phyloP scores from a whole-genome alignment of 2,888 invertebrate species.

The Volucella inflata region DNA sequence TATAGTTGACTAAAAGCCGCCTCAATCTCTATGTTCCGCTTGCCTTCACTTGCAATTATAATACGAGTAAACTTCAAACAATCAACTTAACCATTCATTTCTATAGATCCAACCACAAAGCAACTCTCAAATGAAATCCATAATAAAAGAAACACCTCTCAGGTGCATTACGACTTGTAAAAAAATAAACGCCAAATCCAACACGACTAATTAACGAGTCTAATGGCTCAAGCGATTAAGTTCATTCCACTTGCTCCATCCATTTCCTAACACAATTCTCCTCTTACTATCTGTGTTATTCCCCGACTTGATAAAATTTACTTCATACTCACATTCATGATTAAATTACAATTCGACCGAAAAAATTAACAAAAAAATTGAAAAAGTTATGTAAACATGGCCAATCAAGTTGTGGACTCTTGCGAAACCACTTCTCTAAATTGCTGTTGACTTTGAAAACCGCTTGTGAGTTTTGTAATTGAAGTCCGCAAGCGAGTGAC shows the following conservation, averaged over 20 bases:
- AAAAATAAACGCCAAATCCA: slow-evolving; percentile 26
- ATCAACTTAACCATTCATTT: background rate
- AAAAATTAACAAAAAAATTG: background rate
- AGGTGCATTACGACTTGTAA: slow-evolving; percentile 19
- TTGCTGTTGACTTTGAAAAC: slow-evolving; percentile 42
- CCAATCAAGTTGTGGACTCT: slow-evolving; percentile 8
- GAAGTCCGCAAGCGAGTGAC: background rate
- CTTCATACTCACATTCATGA: slow-evolving; percentile 47
- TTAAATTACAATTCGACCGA: slow-evolving; percentile 27
- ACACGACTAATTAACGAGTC: slow-evolving; percentile 56
- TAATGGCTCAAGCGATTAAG: slow-evolving; percentile 59
- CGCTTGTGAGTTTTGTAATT: slow-evolving; percentile 17
- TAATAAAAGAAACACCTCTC: slow-evolving; percentile 51
- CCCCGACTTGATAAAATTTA: slow-evolving; percentile 11
- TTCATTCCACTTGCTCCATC: slow-evolving; percentile 60
- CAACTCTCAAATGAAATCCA: slow-evolving; percentile 44
- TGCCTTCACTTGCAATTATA: too few species aligned
- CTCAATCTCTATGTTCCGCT: too few species aligned
- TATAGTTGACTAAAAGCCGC: too few species aligned
- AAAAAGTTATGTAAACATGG: slow-evolving; percentile 43
- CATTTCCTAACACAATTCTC: slow-evolving; percentile 50
- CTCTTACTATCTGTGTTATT: background rate
- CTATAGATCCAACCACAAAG: slow-evolving; percentile 18
- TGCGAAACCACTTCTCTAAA: slow-evolving; percentile 10
- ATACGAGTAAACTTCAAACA: too few species aligned